Evolutionary conservation across 1,140 invertebrate species (phyloP), one percentile per base, ranked within the genome.

Genomic region (Aphelenchoides fujianensis): DNA sequence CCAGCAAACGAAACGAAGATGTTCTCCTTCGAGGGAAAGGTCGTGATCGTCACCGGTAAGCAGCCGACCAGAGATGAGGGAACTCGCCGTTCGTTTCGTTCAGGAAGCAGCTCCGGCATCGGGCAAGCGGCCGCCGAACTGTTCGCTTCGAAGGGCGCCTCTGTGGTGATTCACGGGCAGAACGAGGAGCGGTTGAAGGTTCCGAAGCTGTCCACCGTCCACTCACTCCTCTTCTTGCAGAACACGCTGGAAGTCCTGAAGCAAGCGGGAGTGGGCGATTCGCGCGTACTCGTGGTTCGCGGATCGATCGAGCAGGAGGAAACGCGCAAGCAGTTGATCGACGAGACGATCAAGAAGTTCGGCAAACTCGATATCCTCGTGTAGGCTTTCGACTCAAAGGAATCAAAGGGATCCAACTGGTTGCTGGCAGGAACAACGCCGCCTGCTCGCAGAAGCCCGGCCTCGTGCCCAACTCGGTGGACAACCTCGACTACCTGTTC

Each of bases 401-500:
- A 16, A 16, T 16, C 16, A 48, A n/a, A 48, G 41, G 41, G 16
- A 48, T n/a, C 16, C n/a, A 16, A n/a, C n/a, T 48, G 16, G 16
- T 48, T 16, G 41, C 41, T 16, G 41, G 16, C 41, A n/a, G n/a
- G n/a, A 69, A 69, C 68, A 69, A 69, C 3, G 68, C 68, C 16
- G 68, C 1, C 16, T 28, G 32, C 23, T 28, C 31, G n/a, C 68
- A 72, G 16, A 68, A 68, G 61, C 69, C 68, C 2, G 71, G 1
- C 1, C 27, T 16, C 16, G 12, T 2, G 89, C 89, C 83, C 84
- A 90, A 9, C 27, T n/a, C 16, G 1, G 1, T 79, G 88, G 64
- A 88, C 88, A 79, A 88, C 90, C 28, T 88, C 88, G 0, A 84
- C 88, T 2, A 86, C 54, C 80, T 93, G 0, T 92, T 95, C 86